phyloP scores from a whole-genome alignment of 2,797 vertebrate genomes.

The Apogon talboti region DNA sequence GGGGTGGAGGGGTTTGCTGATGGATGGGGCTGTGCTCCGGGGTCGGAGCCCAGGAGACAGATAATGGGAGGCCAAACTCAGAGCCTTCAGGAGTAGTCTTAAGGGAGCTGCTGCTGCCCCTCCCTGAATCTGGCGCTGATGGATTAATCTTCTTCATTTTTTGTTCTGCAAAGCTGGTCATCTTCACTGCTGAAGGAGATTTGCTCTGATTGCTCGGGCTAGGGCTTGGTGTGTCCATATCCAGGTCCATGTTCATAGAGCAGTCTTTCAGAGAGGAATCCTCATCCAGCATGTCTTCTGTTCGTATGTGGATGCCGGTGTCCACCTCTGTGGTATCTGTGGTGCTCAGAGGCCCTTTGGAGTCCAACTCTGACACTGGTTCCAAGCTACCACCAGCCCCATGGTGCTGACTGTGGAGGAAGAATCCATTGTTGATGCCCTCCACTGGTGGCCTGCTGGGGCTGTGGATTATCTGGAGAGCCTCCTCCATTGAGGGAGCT shows the following conservation, averaged over 20 bases:
- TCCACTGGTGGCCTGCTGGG: conserved; percentile 82
- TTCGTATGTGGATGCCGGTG: conserved; percentile 94
- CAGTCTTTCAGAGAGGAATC: conserved; percentile 96
- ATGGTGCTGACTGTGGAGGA: conserved; percentile 88
- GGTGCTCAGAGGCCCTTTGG: conserved; percentile 86
- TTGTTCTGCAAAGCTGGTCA: conserved; percentile 98
- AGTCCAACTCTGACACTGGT: conserved; percentile 86
- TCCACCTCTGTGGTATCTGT: conserved; percentile 93
- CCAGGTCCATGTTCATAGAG: conserved; percentile 95
- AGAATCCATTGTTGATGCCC: conserved; percentile 91
- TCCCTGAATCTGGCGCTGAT: conserved; percentile 84
- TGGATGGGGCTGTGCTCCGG: conserved; percentile 88
- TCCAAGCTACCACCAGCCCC: conserved; percentile 75
- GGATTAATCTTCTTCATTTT: conserved; percentile 91
- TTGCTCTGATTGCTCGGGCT: conserved; percentile 90
- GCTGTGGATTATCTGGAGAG: conserved; percentile 93
- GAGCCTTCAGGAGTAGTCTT: conserved; percentile 95
- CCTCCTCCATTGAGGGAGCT: conserved; percentile 91
- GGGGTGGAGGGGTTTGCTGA: conserved; percentile 65
- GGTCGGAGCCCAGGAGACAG: conserved; percentile 92
- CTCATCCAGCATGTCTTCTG: conserved; percentile 97
- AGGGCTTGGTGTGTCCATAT: conserved; percentile 91
- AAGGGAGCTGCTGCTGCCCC: conserved; percentile 88
- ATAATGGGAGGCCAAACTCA: conserved; percentile 90
- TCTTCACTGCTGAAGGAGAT: conserved; percentile 88